These are phyloP conservation scores for Apostichopus parvimensis DNA, from an alignment of 35 echinoderm and acorn worm species.

Conservation along the genomic window DNA sequence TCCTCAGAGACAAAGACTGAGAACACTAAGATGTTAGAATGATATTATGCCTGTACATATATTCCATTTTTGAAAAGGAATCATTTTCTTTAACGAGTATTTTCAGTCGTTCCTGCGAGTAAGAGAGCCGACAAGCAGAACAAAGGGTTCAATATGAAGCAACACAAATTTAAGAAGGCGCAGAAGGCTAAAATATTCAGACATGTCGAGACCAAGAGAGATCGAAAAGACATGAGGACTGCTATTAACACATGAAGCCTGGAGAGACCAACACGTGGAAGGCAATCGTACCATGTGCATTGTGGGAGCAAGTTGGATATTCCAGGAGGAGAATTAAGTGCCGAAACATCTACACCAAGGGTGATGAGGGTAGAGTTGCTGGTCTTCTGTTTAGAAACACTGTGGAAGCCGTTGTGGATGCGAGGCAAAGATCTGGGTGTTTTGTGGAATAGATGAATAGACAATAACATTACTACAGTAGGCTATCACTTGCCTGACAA, in stretches of 20 bases:
- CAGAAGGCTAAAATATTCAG: constrained; percentile 92
- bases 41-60: background rate
- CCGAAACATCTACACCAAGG: too few species aligned
- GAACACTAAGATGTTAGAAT: background rate
- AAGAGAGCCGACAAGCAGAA: constrained; percentile 63
- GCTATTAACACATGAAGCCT: background rate
- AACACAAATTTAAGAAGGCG: constrained; percentile 85
- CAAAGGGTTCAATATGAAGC: constrained; percentile 55
- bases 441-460: background rate
- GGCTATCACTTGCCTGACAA: background rate
- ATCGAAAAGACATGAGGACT: constrained; percentile 37
- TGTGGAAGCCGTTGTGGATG: too few species aligned
- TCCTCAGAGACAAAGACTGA: too few species aligned
- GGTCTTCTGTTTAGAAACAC: too few species aligned
- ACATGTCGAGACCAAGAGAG: constrained; percentile 56
- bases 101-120: constrained; percentile 75
- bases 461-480: background rate
- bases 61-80: background rate
- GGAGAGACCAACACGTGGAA: background rate
- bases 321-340: too few species aligned
- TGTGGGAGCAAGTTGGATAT: too few species aligned
- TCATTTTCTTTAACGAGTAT: constrained; percentile 69
- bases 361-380: too few species aligned
- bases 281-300: too few species aligned
- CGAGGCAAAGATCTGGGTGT: background rate